Evolutionary conservation across 1,140 invertebrate species (phyloP), one percentile per base, ranked within the genome.

Genomic region (Drosophila subpulchrella): DNA sequence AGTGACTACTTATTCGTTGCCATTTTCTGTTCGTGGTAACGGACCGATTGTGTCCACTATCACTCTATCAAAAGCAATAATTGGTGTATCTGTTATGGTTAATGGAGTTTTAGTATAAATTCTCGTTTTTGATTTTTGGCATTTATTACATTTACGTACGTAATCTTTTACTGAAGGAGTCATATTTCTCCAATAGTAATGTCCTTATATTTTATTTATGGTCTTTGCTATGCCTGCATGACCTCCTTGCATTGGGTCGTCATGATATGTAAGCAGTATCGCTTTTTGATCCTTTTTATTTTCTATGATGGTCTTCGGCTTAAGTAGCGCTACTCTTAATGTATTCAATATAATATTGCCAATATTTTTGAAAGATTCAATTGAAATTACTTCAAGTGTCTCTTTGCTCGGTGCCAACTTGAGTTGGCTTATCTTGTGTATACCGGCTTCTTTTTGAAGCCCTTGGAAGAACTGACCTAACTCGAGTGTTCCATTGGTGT

Each of bases 1-100:
- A 13, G 65, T 75, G 36, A 76, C 36, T 46, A 61, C 61, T 27
- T 78, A 83, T 50, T 66, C 59, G 39, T 74, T 68, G 12, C 47
- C 68, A 32, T 46, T 65, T 24, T 79, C 57, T 20, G 62, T 57
- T 20, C 20, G 20, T 20, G 20, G 20, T 20, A 20, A 20, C 20
- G 20, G 20, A 20, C 20, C 2, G 20, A 20, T 20, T 20, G 20
- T 20, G 20, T 20, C 20, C 20, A 20, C 20, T 20, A 20, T 20
- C 2, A 20, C 20, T 20, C 2, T 20, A 2, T 0, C 20, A 20
- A 20, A 20, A 20, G 20, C 20, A 20, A 1, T 20, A 20, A 20
- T 20, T 20, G 20, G 20, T 20, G 20, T 20, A 20, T 20, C 20
- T 20, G 20, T 20, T 20, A 20, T 20, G 20, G 20, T 20, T 20